Evolutionary conservation across 1,140 invertebrate genomes (phyloP).

Genomic region (Phymastichus coffea): DNA sequence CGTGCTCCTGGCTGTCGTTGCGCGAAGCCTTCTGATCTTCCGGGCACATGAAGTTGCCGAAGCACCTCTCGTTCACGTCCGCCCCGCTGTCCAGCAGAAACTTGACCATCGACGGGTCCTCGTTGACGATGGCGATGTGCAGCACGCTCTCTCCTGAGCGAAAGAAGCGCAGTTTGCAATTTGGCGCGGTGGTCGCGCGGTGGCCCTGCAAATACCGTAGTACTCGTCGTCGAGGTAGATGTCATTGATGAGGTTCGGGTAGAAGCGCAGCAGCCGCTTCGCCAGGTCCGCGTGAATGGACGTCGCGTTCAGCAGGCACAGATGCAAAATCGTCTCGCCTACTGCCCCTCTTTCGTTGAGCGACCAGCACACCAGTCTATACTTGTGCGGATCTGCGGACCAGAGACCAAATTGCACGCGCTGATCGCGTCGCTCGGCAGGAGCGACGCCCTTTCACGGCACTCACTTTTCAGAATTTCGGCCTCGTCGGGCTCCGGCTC

Average conservation of each 20-base stretch:
- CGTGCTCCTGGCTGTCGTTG: slow-evolving; percentile 84
- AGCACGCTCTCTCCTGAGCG: slow-evolving; percentile 80
- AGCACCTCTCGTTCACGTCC: slow-evolving; percentile 86
- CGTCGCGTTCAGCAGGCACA: slow-evolving; percentile 90
- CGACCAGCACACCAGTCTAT: slow-evolving; percentile 90
- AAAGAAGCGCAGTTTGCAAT: too few species aligned
- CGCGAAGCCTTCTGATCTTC: slow-evolving; percentile 95
- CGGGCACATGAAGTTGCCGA: slow-evolving; percentile 94
- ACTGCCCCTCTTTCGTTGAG: slow-evolving; percentile 90
- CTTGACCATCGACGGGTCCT: slow-evolving; percentile 96
- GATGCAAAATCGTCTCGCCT: slow-evolving; percentile 91
- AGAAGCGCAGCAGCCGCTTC: slow-evolving; percentile 86
- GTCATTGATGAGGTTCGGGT: slow-evolving; percentile 94
- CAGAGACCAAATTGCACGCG: too few species aligned
- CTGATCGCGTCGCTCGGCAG: too few species aligned
- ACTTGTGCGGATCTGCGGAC: slow-evolving; percentile 63
- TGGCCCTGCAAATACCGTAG: slow-evolving; percentile 81
- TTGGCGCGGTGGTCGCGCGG: background rate
- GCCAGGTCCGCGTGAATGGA: slow-evolving; percentile 90
- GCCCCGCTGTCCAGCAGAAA: slow-evolving; percentile 90
- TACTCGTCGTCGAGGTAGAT: slow-evolving; percentile 96
- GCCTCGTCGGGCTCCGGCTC: slow-evolving; percentile 42
- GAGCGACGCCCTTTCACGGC: slow-evolving; percentile 32
- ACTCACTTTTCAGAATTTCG: slow-evolving; percentile 61
- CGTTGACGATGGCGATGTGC: slow-evolving; percentile 97